Evolutionary conservation across 2,888 invertebrate genomes (phyloP), one percentile per base, ranked within the genome.

Genomic region (Deilephila porcellus): DNA sequence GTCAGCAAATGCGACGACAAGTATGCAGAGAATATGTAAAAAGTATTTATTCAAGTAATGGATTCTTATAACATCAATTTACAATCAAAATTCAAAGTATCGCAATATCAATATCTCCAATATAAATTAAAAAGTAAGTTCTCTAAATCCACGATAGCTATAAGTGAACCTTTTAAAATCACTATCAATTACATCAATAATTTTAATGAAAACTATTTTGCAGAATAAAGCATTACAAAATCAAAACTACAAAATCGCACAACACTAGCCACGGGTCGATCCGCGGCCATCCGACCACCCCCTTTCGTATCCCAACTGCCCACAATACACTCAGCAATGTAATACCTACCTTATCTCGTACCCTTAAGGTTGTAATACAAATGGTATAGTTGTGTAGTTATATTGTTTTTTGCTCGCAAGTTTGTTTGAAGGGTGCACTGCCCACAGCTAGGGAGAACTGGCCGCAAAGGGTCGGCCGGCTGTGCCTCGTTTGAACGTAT

Each of bases 371-470:
- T 75, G 79, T 77, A 62, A 85, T 86, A 87, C 1, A 74, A 11
- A 67, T 81, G 80, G 34, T 32, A 19, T 62, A 52, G 64, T n/a
- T 52, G 60, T 85, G 86, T 76, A 79, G 87, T 87, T 92, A 85
- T 81, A 85, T 86, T 90, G 91, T 92, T 93, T 90, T 93, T 90
- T 88, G 88, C 82, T 86, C 81, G 80, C 79, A 79, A 82, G 85
- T 88, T 87, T 88, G 86, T 88, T 88, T 89, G 86, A 89, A 89
- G 93, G 94, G 93, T 90, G 93, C 86, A 92, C 93, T 94, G 94
- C 93, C 93, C 93, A 93, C 90, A 87, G 88, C 83, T 85, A 90
- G 93, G 93, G 93, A 87, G 92, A 86, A 93, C 93, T 93, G 94
- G 85, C 94, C 94, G 93, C 92, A 94, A 91, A 93, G 94, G 93